Evolutionary conservation across 1,140 invertebrate genomes (phyloP), one percentile per base, ranked within the genome.

Genomic region (Luehdorfia chinensis): DNA sequence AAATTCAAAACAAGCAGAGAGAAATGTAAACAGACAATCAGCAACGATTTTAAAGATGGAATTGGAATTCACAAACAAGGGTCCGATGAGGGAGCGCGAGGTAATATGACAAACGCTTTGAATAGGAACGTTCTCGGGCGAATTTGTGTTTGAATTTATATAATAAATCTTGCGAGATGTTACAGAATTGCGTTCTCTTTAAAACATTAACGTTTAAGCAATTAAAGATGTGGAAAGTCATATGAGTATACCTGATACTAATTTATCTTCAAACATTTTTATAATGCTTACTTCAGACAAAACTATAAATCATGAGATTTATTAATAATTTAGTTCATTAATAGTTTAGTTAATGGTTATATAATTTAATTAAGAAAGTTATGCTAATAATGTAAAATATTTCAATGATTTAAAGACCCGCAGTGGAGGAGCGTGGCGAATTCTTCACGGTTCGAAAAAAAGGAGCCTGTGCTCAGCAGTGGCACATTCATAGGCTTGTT

Each of bases 1-100:
- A 70, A 75, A 83, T 71, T 80, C 71, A 66, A 80, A 75, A 76
- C 67, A 75, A 78, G 66, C 77, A 66, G 57, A 67, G 59, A 68
- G 70, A 55, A 75, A 78, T 75, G 75, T 76, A 79, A 84, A 84
- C 75, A 81, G 74, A 81, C 75, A 84, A 81, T 84, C 79, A 84
- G 73, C 60, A 66, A 59, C 64, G 64, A 79, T 79, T 84, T 79
- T 78, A 75, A 79, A 80, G 71, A 80, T 76, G 68, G 67, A 75
- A 75, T 73, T 71, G 66, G 66, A 69, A 72, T 68, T 69, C 49
- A 50, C 63, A 58, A 65, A 65, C 55, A 60, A 69, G 54, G 59
- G 51, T 39, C 27, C 19, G 41, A 41, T 52, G 48, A 47, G 62
- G 56, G 57, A 45, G 45, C 25, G 47, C n/a, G 45, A 49, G 55